A percentile compares a stretch with the other conserved stretches of the same genome.
Evolutionary conservation across 2,797 vertebrate genomes (phyloP).

Genomic region (Gallinago stenura): DNA sequence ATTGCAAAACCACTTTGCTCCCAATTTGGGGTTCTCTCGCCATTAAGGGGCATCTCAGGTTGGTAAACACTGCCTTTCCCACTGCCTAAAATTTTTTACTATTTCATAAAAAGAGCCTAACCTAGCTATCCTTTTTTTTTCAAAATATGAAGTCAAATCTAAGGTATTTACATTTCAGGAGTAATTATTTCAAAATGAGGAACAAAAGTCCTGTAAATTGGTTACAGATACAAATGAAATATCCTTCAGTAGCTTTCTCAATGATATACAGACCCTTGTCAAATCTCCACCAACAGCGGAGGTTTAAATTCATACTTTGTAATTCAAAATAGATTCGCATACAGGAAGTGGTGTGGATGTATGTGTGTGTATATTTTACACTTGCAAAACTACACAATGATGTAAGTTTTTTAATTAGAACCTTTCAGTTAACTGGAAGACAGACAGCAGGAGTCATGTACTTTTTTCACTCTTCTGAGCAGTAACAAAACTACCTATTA

Average conservation of each 20-base stretch:
- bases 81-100: neutral
- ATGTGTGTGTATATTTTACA: neutral
- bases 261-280: neutral
- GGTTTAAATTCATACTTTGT: constrained; percentile 17
- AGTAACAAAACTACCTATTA: constrained; percentile 40
- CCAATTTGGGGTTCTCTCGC: neutral
- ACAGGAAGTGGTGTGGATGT: constrained; percentile 16
- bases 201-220: constrained; percentile 14
- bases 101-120: neutral
- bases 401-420: constrained; percentile 52
- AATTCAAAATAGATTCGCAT: constrained; percentile 47
- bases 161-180: constrained; percentile 37
- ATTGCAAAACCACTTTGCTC: neutral
- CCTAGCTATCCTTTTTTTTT: neutral
- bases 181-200: constrained; percentile 29
- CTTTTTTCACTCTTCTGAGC: constrained; percentile 28
- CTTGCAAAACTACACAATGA: constrained; percentile 33
- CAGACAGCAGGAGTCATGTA: constrained; percentile 30
- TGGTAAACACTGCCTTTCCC: neutral
- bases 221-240: constrained; percentile 30
- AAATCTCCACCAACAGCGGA: constrained; percentile 5
- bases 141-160: constrained; percentile 11
- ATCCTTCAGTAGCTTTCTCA: constrained; percentile 21
- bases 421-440: constrained; percentile 28
- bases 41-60: neutral